Percentiles rank a stretch among this genome's conserved stretches.
Conservation (phyloP, 2,888 invertebrate genomes). For the Hoplodrina blanda region DNA sequence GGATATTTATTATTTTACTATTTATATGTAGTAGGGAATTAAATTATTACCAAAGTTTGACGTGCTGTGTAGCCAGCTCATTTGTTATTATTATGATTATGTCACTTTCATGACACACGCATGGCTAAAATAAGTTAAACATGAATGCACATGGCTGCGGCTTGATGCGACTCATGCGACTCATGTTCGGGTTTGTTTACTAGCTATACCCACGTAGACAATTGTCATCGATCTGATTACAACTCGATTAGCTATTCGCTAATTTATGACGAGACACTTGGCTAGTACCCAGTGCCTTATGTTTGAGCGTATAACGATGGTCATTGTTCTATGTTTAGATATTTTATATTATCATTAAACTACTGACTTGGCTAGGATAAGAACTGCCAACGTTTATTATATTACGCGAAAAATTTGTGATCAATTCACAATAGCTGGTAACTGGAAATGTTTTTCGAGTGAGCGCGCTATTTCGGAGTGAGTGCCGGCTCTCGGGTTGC, state of each 20-base stretch:
- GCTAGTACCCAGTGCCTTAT: conserved; percentile 70
- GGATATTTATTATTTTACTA: too few relatives aligned
- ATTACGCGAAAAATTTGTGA: conserved; percentile 48
- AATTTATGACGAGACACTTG: conserved; percentile 70
- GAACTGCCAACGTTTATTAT: conserved; percentile 61
- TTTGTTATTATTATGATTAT: conserved; percentile 1
- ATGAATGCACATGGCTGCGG: conserved; percentile 14
- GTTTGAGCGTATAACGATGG: conserved; percentile 56
- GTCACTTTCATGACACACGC: conserved; percentile 13
- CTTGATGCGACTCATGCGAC: conserved; percentile 26
- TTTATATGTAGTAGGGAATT: too few relatives aligned
- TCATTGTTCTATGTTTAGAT: conserved; percentile 75
- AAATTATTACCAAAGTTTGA: too few relatives aligned
- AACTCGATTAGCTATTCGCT: conserved; percentile 56
- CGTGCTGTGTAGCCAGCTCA: too few relatives aligned
- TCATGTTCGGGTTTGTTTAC: conserved; percentile 53
- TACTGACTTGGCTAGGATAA: conserved; percentile 49
- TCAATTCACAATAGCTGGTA: conserved; percentile 60
- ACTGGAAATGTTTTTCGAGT: conserved; percentile 72
- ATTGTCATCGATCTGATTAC: conserved; percentile 61
- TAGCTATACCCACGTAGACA: conserved; percentile 52
- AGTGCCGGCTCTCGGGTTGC: conserved; percentile 66
- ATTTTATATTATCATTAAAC: conserved; percentile 76
- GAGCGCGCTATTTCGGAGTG: conserved; percentile 78
- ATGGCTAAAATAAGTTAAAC: conserved; percentile 37